Evolutionary conservation across 2,797 vertebrate genomes (phyloP).

Genomic region (Neosilurus hyrtlii): DNA sequence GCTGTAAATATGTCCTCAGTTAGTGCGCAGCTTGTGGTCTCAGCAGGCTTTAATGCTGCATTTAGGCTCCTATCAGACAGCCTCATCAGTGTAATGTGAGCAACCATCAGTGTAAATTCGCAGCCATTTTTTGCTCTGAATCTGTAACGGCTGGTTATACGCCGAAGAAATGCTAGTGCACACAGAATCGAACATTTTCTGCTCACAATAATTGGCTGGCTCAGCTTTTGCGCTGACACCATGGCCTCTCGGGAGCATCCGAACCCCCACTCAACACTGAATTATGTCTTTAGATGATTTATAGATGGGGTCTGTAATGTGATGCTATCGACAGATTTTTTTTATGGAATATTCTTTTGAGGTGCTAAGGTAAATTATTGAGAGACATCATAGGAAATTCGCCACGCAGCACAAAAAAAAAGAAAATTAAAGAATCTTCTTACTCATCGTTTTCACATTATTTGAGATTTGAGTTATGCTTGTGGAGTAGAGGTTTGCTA

Average conservation of each 20-base stretch:
- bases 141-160: slow-evolving; percentile 27
- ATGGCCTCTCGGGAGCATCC: background rate
- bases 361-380: background rate
- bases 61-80: slow-evolving; percentile 26
- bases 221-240: background rate
- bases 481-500: background rate
- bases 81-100: slow-evolving; percentile 25
- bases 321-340: background rate
- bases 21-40: slow-evolving; percentile 21
- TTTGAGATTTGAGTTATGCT: background rate
- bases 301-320: background rate
- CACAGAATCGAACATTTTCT: slow-evolving; percentile 7
- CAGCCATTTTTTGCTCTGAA: slow-evolving; percentile 15
- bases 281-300: background rate
- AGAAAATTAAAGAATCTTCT: background rate
- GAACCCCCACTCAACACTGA: background rate
- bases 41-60: slow-evolving; percentile 32
- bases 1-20: slow-evolving; percentile 21
- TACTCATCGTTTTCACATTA: background rate
- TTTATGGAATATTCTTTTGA: background rate
- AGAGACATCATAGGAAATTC: background rate
- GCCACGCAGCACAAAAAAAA: background rate
- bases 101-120: slow-evolving; percentile 29
- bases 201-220: slow-evolving; percentile 1
- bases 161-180: background rate